These are phyloP conservation scores for Paramisgurnus dabryanus DNA, from an alignment of 2,113 vertebrate species.

Conservation along the genomic window DNA sequence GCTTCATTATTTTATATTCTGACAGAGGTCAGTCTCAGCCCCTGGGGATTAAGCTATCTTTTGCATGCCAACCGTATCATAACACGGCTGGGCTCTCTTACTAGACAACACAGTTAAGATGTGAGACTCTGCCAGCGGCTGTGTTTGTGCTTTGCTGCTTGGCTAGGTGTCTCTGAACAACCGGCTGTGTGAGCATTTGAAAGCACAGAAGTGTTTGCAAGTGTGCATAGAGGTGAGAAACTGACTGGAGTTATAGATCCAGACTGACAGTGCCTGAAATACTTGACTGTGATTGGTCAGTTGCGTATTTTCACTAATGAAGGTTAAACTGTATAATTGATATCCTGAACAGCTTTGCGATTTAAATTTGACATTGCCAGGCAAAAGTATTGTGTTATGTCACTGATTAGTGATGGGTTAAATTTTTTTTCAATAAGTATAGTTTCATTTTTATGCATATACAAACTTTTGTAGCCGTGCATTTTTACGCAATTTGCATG, in stretches of 20 bases:
- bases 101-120: slow-evolving; percentile 17
- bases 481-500: no score
- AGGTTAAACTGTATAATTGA: background rate
- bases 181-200: background rate
- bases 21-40: slow-evolving; percentile 45
- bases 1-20: slow-evolving; percentile 45
- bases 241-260: slow-evolving; percentile 4
- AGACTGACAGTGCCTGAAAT: background rate
- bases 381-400: no score
- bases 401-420: no score
- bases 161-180: slow-evolving; percentile 15
- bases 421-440: no score
- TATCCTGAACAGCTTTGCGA: no score
- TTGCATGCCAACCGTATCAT: slow-evolving; percentile 42
- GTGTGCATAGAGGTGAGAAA: background rate
- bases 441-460: no score
- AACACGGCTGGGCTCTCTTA: slow-evolving; percentile 14
- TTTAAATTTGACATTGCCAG: no score
- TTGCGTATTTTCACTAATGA: background rate
- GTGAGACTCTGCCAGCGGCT: slow-evolving; percentile 20
- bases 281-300: background rate
- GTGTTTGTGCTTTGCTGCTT: slow-evolving; percentile 32
- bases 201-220: background rate
- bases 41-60: slow-evolving; percentile 39
- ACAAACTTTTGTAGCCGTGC: no score